These are phyloP conservation scores for Orius insidiosus DNA, from an alignment of 1,140 invertebrate species.

Conservation along the genomic window DNA sequence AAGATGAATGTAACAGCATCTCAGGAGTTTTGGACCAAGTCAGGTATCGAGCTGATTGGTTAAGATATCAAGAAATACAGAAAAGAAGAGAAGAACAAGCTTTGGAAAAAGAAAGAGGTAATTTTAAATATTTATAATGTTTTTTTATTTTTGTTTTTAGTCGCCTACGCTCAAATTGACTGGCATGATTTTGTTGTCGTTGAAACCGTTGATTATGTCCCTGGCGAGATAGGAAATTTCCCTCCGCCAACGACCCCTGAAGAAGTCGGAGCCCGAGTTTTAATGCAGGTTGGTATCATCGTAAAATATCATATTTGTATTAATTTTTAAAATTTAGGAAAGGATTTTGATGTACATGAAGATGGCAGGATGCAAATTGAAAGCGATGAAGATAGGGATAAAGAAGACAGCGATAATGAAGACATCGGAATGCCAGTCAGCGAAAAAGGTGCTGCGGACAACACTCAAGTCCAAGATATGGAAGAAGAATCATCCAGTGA, in stretches of 20 bases:
- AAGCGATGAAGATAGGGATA: slow-evolving; percentile 16
- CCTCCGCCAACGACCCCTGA: slow-evolving; percentile 93
- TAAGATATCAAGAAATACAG: slow-evolving; percentile 82
- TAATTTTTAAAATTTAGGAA: slow-evolving; percentile 25
- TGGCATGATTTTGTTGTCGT: slow-evolving; percentile 99
- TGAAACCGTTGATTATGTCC: slow-evolving; percentile 97
- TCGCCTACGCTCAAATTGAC: slow-evolving; percentile 95
- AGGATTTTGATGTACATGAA: slow-evolving; percentile 34
- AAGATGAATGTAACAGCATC: slow-evolving; percentile 54
- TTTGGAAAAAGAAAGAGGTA: slow-evolving; percentile 77
- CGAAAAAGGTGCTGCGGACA: slow-evolving; percentile 31
- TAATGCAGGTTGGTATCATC: slow-evolving; percentile 52
- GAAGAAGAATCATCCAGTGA: slow-evolving; percentile 68
- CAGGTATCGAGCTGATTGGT: slow-evolving; percentile 90
- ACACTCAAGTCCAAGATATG: slow-evolving; percentile 64
- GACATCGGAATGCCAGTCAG: slow-evolving; percentile 9
- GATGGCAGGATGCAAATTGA: slow-evolving; percentile 44
- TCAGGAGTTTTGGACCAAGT: slow-evolving; percentile 75
- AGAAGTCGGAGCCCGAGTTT: slow-evolving; percentile 84
- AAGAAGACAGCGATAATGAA: slow-evolving; percentile 14
- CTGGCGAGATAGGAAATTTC: slow-evolving; percentile 86
- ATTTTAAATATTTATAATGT: slow-evolving; percentile 11
- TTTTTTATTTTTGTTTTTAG: slow-evolving; percentile 26
- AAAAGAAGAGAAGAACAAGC: slow-evolving; percentile 85
- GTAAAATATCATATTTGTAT: slow-evolving; percentile 1